Evolutionary conservation across 2,888 invertebrate genomes (phyloP).

Genomic region (Penaeus monodon): DNA sequence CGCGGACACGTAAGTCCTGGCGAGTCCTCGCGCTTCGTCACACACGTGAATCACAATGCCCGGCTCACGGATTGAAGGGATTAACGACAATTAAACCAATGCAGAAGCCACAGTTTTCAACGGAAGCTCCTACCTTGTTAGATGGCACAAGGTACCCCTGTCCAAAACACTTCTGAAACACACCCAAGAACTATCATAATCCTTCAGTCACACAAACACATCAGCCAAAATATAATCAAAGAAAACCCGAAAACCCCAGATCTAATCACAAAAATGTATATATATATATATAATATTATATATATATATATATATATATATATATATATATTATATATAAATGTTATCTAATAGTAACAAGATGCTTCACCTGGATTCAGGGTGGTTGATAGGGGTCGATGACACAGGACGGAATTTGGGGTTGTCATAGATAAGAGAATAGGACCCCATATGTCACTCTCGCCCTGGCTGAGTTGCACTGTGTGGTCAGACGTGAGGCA

Average conservation of each 20-base stretch:
- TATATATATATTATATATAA: too few species aligned
- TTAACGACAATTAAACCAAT: too few species aligned
- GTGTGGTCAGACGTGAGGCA: conserved; percentile 64
- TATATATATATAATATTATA: too few species aligned
- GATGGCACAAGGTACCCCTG: conserved; percentile 48
- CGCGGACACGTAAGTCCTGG: conserved; percentile 91
- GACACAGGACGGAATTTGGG: conserved; percentile 63
- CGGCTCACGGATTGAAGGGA: conserved; percentile 4
- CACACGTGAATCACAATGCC: conserved; percentile 90
- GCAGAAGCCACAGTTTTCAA: too few species aligned
- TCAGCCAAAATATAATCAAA: not conserved
- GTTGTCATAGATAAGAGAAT: conserved; percentile 63
- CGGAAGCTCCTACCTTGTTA: conserved; percentile 39
- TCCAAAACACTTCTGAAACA: conserved; percentile 46
- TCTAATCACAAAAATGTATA: too few species aligned
- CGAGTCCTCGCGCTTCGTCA: conserved; percentile 91
- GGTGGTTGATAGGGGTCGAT: conserved; percentile 9
- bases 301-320: too few species aligned
- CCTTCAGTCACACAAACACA: too few species aligned
- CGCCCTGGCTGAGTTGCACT: conserved; percentile 55
- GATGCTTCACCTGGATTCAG: conserved; percentile 13
- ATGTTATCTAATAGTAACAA: not conserved
- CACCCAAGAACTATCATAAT: not conserved
- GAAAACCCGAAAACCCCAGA: not conserved
- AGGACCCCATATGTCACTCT: conserved; percentile 61